Evolutionary conservation across 2,888 invertebrate genomes (phyloP).

Genomic region (Himalopsyche anomala): DNA sequence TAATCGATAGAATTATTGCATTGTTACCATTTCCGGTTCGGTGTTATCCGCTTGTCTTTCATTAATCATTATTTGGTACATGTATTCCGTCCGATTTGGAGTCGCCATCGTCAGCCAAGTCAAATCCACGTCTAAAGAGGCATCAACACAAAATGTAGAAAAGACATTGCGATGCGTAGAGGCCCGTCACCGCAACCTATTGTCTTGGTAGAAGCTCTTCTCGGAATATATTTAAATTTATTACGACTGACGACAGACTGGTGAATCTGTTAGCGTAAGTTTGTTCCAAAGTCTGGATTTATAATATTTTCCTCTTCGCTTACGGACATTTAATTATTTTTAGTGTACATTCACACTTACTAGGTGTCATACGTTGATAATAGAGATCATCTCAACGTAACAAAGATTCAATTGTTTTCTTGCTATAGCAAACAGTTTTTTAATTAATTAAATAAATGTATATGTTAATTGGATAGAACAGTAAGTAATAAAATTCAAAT

Average conservation of each 20-base stretch:
- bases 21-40: conserved; percentile 10
- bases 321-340: background rate
- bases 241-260: conserved; percentile 59
- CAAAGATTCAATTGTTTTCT: no score
- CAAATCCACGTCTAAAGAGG: conserved; percentile 1
- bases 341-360: no score
- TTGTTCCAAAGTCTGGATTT: conserved; percentile 27
- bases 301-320: background rate
- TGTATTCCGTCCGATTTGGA: conserved; percentile 4
- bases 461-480: no score
- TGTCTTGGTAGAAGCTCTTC: conserved; percentile 59
- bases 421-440: no score
- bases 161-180: conserved; percentile 61
- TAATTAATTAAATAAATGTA: no score
- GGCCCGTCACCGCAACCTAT: conserved; percentile 58
- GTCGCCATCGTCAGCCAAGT: conserved; percentile 5
- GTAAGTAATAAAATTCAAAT: no score
- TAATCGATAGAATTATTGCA: background rate
- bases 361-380: no score
- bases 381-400: no score
- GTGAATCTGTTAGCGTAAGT: conserved; percentile 58
- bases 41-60: background rate
- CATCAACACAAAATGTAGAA: conserved; percentile 16
- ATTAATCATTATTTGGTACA: conserved; percentile 6
- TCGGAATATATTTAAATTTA: conserved; percentile 65